A percentile compares a stretch with the other conserved stretches of the same genome.
phyloP scores from a whole-genome alignment of 1,140 invertebrate species.

The Stegodyphus mimosarum region DNA sequence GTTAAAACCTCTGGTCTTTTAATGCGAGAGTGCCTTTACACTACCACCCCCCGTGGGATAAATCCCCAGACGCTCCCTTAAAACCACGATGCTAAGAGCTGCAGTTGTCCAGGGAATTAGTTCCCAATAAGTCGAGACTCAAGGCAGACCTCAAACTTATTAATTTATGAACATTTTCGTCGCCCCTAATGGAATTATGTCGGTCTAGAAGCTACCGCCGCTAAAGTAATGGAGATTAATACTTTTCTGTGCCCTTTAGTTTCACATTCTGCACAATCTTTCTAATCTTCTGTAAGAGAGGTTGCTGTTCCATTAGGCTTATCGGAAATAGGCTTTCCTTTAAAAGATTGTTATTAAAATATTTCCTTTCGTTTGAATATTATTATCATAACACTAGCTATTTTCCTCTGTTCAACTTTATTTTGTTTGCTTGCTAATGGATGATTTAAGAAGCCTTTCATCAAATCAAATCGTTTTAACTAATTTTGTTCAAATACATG shows the following conservation, averaged over 20 bases:
- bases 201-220: not conserved
- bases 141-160: slow-evolving; percentile 54
- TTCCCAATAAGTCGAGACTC: slow-evolving; percentile 32
- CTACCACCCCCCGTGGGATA: not conserved
- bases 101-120: slow-evolving; percentile 37
- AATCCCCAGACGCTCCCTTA: slow-evolving; percentile 36
- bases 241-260: not conserved
- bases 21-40: too few species aligned
- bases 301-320: not conserved
- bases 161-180: slow-evolving; percentile 57
- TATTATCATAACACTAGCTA: not conserved
- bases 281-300: not conserved
- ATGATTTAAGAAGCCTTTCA: not conserved
- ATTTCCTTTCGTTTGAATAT: not conserved
- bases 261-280: not conserved
- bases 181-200: slow-evolving; percentile 39
- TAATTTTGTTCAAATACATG: too few species aligned
- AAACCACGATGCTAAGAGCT: slow-evolving; percentile 21
- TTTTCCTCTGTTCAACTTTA: not conserved
- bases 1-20: too few species aligned
- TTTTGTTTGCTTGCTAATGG: not conserved
- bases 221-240: slow-evolving; percentile 51
- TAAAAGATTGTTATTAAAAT: slow-evolving; percentile 9
- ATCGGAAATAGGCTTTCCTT: not conserved
- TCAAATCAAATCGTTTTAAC: not conserved